Base-by-base conservation (phyloP, 2,797 vertebrate genomes). In the Syndactyla subalaris region DNA sequence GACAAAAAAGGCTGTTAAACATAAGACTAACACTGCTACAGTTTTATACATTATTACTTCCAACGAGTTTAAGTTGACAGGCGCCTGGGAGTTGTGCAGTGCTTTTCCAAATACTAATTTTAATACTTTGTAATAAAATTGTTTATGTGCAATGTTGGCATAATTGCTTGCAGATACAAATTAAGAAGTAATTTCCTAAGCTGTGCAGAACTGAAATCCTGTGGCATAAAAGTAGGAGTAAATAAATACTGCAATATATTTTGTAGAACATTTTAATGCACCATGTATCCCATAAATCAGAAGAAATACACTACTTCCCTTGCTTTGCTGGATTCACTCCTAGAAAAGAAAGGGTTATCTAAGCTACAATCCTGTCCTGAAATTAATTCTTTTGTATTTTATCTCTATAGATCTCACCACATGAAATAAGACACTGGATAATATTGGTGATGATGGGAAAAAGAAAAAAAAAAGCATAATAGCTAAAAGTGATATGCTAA, bases 221-320 rank as follows among this genome's bases (percentile, higher is more conserved):
- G 8, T 18, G 27, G 11, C 30, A 58, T 66, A 84, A 45, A 88
- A 52, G 29, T 12, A 70, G 29, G 41, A 81, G 54, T 84, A 89
- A 95, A 94, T 83, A 95, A 96, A 84, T 77, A 34, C 24, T 29
- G 21, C 29, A 77, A 38, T 81, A 55, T 34, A 48, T 91, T 94
- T 68, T 66, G 51, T 36, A 51, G 21, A 81, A 21, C 22, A 48
- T 84, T 87, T 92, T 95, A 73, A 62, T 17, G 6, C 30, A 39
- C 12, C 0, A 0, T 11, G 7, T 17, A 65, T 14, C 23, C 12
- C 5, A 34, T 48, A 39, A 29, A 76, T 62, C 43, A 83, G 65
- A 89, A 85, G 36, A 79, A 91, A 85, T 27, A 18, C 16, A n/a
- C 17, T 22, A 16, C 12, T 76, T 76, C 14, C 8, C 8, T 71